Evolutionary conservation across 2,113 vertebrate genomes (phyloP), one percentile per base, ranked within the genome.

Genomic region (Indicator maculatus): DNA sequence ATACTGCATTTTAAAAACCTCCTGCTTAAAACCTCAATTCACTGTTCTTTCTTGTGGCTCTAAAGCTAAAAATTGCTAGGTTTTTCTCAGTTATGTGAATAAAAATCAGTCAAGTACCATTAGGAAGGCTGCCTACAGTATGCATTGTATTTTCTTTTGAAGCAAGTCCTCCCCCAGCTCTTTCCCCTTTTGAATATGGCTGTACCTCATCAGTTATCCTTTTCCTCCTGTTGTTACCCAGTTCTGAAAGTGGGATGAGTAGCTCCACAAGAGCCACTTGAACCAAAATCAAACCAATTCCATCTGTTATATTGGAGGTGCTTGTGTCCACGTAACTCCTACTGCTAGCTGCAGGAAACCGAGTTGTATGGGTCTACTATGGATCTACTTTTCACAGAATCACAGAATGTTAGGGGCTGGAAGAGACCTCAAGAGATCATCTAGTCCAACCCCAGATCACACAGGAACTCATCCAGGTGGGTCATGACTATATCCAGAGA

Each of bases 11-110:
- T 69, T 16, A 61, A 52, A 26, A 52, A 52, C 52, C 18, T 61
- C 6, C 53, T 72, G 31, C 36, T 69, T 81, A 47, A 66, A 86
- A 86, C 58, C 69, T 90, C 38, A 78, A 6, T 69, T 83, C 44
- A 5, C 27, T 76, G 44, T 93, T 64, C 50, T 93, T 87, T 26
- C 17, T 58, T 71, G 41, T 27, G 24, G 75, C 53, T 83, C 72
- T 30, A 38, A 80, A 81, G 76, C 80, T 94, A 74, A 71, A 80
- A 88, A 91, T 88, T 88, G 39, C 60, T 72, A 61, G 53, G 65
- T 95, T 95, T 30, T 88, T 93, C 88, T 88, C 60, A 83, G 78
- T 52, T 79, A 56, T 5, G 20, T 88, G 95, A 93, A 88, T 89
- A 96, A 93, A 89, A 93, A 88, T 88, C 86, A 90, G 73, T 87